Conservation (phyloP, 2,888 invertebrate genomes). For the Oegoconia quadripuncta region DNA sequence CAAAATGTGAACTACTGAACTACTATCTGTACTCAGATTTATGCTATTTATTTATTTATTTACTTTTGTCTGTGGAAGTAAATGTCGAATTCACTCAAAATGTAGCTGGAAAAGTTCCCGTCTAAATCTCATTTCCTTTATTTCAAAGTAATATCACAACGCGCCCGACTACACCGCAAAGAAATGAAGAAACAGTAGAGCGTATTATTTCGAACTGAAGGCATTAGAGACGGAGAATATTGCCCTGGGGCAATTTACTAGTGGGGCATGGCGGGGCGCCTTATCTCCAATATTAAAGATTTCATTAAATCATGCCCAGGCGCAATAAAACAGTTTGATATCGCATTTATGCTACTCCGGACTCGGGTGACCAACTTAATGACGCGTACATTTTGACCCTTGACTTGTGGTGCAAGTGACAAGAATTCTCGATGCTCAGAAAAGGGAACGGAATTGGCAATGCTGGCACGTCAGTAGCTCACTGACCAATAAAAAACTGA, state of each 20-base stretch:
- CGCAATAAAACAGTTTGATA: slow-evolving; percentile 78
- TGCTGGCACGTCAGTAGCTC: too few species aligned
- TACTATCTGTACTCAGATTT: too few species aligned
- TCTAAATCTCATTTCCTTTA: background rate
- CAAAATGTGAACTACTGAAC: too few species aligned
- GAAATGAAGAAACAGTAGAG: slow-evolving; percentile 34
- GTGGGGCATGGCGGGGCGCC: slow-evolving; percentile 44
- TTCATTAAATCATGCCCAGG: slow-evolving; percentile 74
- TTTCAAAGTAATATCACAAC: slow-evolving; percentile 9
- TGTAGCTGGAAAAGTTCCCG: too few species aligned
- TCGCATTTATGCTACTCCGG: slow-evolving; percentile 57
- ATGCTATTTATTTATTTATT: too few species aligned
- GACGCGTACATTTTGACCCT: slow-evolving; percentile 63
- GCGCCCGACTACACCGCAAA: slow-evolving; percentile 1
- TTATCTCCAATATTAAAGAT: slow-evolving; percentile 75
- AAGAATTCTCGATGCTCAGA: background rate
- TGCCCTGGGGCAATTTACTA: slow-evolving; percentile 61
- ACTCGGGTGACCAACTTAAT: slow-evolving; percentile 69
- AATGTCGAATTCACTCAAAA: too few species aligned
- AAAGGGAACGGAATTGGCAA: slow-evolving; percentile 3
- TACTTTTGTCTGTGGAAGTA: too few species aligned
- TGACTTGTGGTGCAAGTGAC: slow-evolving; percentile 24
- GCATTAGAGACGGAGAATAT: slow-evolving; percentile 45
- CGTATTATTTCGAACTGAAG: slow-evolving; percentile 38
- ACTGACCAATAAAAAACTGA: too few species aligned